Evolutionary conservation across 30 jellyfish, hydroid and myxozoan species (phyloP), one percentile per base, ranked within the genome.

Genomic region (Rhopilema esculentum): DNA sequence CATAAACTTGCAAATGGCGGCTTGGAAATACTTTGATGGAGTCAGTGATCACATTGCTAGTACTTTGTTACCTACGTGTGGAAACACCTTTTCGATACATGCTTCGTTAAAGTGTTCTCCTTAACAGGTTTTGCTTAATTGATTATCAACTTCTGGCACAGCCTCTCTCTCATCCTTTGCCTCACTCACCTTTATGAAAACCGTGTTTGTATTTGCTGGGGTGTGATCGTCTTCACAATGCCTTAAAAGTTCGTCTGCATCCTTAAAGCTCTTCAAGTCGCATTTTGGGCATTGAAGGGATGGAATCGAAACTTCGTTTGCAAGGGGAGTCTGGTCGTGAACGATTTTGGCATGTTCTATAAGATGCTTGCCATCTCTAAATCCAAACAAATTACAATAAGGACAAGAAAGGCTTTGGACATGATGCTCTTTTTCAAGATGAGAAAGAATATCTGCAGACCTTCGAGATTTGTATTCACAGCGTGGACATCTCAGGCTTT

Each of bases 11-110:
- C 69, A 31, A 8, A 92, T 82, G 27, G 94, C 86, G 0, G 96
- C 98, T 25, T 87, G 91, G 66, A 92, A 92, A 87, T 92, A 92
- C 69, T 92, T 96, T 96, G 96, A 92, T 32, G 70, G 80, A 2
- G 98, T 73, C n/a, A 63, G 84, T 15, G 65, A 86, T 96, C 98
- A 92, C 96, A 92, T 85, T 30, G 98, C 96, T 18, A 92, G 68
- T 19, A 92, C 91, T 26, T 83, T 79, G 33, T 92, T 96, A 12
- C 57, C 57, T 2, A 40, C 57, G 21, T 48, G 49, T 29, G 63
- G 68, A 64, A 25, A 17, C 25, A 65, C 20, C 73, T 48, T 65
- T 72, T 52, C 49, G n/a, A 88, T n/a, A n/a, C n/a, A n/a, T n/a
- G n/a, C n/a, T n/a, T n/a, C n/a, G n/a, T n/a, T n/a, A n/a, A n/a